phyloP scores from a whole-genome alignment of 1,140 invertebrate species.

The Caenorhabditis brenneri region DNA sequence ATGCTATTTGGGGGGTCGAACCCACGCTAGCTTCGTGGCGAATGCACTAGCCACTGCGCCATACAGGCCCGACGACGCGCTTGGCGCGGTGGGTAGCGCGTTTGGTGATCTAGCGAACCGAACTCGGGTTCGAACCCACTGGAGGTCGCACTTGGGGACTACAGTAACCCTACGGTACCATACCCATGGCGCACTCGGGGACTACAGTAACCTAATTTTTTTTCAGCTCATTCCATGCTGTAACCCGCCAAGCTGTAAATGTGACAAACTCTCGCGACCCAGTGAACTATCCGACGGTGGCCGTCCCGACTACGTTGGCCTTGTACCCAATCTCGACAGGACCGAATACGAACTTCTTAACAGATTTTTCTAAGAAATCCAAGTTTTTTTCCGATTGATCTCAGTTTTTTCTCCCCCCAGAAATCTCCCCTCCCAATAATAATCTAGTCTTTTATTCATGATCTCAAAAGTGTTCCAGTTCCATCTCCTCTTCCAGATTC shows the following conservation, averaged over 20 bases:
- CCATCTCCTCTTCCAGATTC: not conserved
- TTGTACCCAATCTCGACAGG: not conserved
- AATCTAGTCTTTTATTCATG: not conserved
- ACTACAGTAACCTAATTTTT: constrained; percentile 52
- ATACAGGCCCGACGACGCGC: no score
- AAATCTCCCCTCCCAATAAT: not conserved
- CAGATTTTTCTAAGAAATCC: not conserved
- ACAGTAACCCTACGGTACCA: no score
- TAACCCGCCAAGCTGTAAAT: constrained; percentile 60
- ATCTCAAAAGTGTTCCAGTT: not conserved
- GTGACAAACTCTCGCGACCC: constrained; percentile 56
- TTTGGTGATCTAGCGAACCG: no score
- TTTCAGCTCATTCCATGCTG: constrained; percentile 63
- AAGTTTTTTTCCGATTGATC: not conserved
- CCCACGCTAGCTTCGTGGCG: no score
- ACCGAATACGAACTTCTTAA: constrained; percentile 24
- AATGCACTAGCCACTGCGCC: no score
- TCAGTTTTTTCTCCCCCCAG: no score
- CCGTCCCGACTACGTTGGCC: not conserved
- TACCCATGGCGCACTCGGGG: no score
- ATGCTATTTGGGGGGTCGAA: no score
- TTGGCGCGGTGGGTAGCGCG: no score
- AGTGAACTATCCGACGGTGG: not conserved
- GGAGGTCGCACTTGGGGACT: no score
- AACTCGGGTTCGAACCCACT: no score